phyloP scores from a whole-genome alignment of 2,113 vertebrate species.

The Epinephelus cyanopodus region DNA sequence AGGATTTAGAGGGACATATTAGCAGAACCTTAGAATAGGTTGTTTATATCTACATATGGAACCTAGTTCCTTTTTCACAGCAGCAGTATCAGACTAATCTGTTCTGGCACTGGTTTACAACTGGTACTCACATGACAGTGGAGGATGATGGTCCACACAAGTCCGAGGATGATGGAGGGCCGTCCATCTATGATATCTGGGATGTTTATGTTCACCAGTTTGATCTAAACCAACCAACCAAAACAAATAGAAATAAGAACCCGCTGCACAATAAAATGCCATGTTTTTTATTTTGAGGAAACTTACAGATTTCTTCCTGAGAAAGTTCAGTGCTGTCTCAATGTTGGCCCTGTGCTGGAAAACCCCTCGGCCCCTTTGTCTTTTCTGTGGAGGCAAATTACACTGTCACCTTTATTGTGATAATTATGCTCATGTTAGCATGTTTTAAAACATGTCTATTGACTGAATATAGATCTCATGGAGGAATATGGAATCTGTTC shows the following conservation, averaged over 20 bases:
- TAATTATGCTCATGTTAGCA: neutral
- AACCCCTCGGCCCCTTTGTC: slow-evolving; percentile 89
- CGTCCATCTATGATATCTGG: slow-evolving; percentile 93
- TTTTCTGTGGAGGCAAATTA: slow-evolving; percentile 81
- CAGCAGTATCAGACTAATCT: too few relatives aligned
- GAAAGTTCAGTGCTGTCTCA: slow-evolving; percentile 91
- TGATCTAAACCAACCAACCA: slow-evolving; percentile 83
- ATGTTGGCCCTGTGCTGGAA: slow-evolving; percentile 93
- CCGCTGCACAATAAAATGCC: neutral
- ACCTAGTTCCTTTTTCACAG: neutral
- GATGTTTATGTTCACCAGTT: slow-evolving; percentile 94
- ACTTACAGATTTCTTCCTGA: slow-evolving; percentile 89
- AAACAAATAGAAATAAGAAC: neutral
- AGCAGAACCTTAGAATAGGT: too few relatives aligned
- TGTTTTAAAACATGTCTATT: neutral
- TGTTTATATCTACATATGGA: too few relatives aligned
- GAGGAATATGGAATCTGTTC: neutral
- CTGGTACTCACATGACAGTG: slow-evolving; percentile 91
- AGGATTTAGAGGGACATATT: too few relatives aligned
- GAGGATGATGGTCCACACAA: slow-evolving; percentile 95
- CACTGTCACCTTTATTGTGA: neutral
- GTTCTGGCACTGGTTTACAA: neutral
- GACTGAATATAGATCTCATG: neutral
- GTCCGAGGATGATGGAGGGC: slow-evolving; percentile 92
- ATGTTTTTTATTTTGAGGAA: neutral